Conservation (phyloP, 2,113 vertebrate species). For the Zapus hudsonius region DNA sequence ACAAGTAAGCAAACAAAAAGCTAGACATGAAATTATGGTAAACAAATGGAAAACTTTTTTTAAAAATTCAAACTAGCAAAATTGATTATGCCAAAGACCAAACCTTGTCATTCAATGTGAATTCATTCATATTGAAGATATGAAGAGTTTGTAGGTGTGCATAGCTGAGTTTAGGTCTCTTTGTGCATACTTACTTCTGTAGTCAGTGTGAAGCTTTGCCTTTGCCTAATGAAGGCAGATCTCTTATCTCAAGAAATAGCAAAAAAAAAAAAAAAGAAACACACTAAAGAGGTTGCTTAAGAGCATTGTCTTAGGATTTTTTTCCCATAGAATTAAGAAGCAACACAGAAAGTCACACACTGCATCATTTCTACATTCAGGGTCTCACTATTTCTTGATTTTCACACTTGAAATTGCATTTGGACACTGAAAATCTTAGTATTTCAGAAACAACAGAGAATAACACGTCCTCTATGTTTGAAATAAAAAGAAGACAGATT, state of each 20-base stretch:
- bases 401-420: not conserved
- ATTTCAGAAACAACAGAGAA: no score
- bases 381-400: no score
- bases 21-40: not conserved
- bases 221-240: constrained; percentile 83
- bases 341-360: constrained; percentile 1
- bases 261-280: no score
- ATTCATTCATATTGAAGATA: no score
- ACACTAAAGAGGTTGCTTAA: not conserved
- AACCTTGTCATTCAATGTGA: no score
- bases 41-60: not conserved
- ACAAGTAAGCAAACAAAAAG: no score
- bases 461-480: no score
- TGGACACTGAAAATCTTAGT: not conserved
- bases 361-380: not conserved
- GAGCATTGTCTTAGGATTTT: not conserved
- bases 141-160: constrained; percentile 89
- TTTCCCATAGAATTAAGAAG: constrained; percentile 48
- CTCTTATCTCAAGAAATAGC: constrained; percentile 86
- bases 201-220: constrained; percentile 91
- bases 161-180: constrained; percentile 84
- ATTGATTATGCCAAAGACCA: constrained; percentile 91
- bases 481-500: no score
- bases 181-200: constrained; percentile 87
- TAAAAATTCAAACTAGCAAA: not conserved